Conservation (phyloP, 2,113 vertebrate species). For the Uria aalge region DNA sequence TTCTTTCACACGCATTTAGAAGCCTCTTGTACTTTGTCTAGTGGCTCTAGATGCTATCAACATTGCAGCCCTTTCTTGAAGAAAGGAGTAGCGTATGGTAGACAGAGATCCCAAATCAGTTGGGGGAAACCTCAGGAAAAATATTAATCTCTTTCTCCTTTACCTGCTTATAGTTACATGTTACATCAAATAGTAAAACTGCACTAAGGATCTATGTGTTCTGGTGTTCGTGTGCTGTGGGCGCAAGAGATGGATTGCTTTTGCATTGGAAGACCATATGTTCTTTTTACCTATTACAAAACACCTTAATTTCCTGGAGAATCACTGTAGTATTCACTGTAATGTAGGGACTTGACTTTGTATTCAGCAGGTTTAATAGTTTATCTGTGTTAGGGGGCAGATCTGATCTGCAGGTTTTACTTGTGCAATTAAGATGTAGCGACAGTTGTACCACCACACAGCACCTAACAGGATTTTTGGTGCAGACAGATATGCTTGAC, state of each 20-base stretch:
- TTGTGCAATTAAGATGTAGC: background rate
- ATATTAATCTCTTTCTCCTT: background rate
- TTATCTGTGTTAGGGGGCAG: background rate
- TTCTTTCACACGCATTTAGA: background rate
- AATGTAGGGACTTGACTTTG: background rate
- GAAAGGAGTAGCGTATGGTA: background rate
- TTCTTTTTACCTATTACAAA: background rate
- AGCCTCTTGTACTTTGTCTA: background rate
- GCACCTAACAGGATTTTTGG: background rate
- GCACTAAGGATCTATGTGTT: background rate
- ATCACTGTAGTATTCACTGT: background rate
- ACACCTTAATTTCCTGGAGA: background rate
- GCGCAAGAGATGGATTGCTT: background rate
- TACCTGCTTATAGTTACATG: background rate
- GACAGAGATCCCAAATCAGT: background rate
- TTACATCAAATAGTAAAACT: background rate
- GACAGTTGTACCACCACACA: background rate
- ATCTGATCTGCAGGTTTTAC: background rate
- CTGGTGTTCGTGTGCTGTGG: background rate
- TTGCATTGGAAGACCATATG: background rate
- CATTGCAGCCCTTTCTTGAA: background rate
- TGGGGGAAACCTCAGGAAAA: background rate
- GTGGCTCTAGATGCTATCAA: fast-evolving
- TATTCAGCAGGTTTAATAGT: background rate
- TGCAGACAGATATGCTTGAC: background rate